A percentile compares a stretch with the other conserved stretches of the same genome.
Conservation (phyloP, 2,797 vertebrate species). For the Eulemur rubriventer region DNA sequence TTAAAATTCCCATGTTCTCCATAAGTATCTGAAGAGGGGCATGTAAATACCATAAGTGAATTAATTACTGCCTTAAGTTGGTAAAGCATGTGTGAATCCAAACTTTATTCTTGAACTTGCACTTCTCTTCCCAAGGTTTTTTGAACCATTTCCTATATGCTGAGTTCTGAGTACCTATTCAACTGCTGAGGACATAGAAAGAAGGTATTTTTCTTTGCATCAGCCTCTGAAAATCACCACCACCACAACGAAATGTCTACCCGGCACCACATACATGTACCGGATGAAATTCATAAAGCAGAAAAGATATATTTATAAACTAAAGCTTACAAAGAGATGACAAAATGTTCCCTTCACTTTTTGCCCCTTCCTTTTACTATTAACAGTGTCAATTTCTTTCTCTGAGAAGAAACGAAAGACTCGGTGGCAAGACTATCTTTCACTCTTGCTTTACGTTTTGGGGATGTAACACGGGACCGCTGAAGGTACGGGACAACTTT, state of each 20-base stretch:
- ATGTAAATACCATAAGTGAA: slow-evolving; percentile 70
- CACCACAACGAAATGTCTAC: background rate
- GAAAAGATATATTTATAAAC: background rate
- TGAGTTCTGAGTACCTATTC: slow-evolving; percentile 59
- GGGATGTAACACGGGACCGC: background rate
- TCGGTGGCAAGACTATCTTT: background rate
- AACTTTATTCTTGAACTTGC: slow-evolving; percentile 73
- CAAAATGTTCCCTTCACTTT: background rate
- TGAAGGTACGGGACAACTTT: slow-evolving; percentile 16
- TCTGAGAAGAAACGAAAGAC: background rate
- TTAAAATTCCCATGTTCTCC: slow-evolving; percentile 72
- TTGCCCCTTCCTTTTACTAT: background rate
- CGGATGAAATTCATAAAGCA: background rate
- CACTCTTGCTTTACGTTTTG: background rate
- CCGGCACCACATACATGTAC: background rate
- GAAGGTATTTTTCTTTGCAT: slow-evolving; percentile 60
- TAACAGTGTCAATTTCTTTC: background rate
- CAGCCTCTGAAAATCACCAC: slow-evolving; percentile 35
- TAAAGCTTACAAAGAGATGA: background rate
- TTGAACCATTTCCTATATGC: slow-evolving; percentile 65
- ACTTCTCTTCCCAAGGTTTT: slow-evolving; percentile 76
- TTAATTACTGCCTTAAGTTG: slow-evolving; percentile 75
- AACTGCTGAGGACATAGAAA: slow-evolving; percentile 56
- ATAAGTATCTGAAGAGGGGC: slow-evolving; percentile 74
- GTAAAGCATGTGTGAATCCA: slow-evolving; percentile 74